Base-by-base conservation (phyloP, 2,797 vertebrate species). In the Pseudochaenichthys georgianus region DNA sequence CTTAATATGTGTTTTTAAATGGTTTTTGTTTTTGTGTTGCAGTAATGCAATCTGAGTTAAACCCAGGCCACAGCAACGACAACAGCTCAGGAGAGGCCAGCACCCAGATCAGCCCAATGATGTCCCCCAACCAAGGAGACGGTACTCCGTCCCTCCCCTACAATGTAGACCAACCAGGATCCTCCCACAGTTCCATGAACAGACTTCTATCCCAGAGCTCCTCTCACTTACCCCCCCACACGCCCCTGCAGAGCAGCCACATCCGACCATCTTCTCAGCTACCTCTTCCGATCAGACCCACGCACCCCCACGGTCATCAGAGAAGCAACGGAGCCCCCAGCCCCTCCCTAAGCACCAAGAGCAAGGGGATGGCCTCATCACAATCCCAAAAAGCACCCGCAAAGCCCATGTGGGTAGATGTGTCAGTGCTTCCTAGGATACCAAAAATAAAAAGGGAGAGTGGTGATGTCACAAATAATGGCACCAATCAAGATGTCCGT, bases 361-460 rank as follows among this genome's bases (percentile, higher is more conserved):
- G 70, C 60, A 88, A 80, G 41, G 86, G 50, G 64, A 21, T 28
- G 11, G 47, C 62, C 52, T 47, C 51, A 3, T 77, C 85, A 51
- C 85, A 76, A 57, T 71, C 77, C 12, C 82, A 89, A 53, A 96
- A 93, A 74, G 86, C 81, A 13, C 80, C 93, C 10, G 73, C 84
- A 9, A 97, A 96, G 60, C 94, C 96, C 8, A 92, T 92, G 77
- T 94, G 95, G 95, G 92, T 95, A 3, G 96, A 96, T 69, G 95
- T 98, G 70, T 96, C 96, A 0, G 95, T 94, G 74, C 95, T 99
- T 70, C 98, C 98, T 60, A 94, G 96, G 89, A 99, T 99, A 96
- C 98, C 98, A 92, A 99, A 97, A 96, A 95, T 98, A 85, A 97
- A 95, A 89, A 95, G 93, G 73, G 96, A 96, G 73, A 80, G 64